Evolutionary conservation across 2,113 vertebrate genomes (phyloP).

Genomic region (Callorhinus ursinus): DNA sequence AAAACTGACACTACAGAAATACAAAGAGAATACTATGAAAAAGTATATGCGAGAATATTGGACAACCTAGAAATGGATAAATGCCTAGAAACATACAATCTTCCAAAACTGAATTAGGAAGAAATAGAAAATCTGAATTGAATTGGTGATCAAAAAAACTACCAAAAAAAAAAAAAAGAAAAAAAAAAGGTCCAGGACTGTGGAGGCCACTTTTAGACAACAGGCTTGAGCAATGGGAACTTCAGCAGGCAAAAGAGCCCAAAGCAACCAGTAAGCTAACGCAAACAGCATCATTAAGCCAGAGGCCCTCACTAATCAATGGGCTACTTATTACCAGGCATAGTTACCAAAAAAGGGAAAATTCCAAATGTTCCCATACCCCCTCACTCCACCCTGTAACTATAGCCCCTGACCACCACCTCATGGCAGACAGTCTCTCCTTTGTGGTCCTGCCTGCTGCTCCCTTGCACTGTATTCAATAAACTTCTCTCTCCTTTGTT

Average conservation of each 20-base stretch:
- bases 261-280: not conserved
- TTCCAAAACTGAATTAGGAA: not conserved
- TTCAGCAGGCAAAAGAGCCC: not conserved
- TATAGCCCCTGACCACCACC: not conserved
- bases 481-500: not conserved
- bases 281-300: not conserved
- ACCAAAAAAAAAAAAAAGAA: not conserved
- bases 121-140: not conserved
- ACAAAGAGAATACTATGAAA: not conserved
- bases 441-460: not conserved
- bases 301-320: not conserved
- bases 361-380: not conserved
- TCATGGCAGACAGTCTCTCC: not conserved
- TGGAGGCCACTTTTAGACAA: not conserved
- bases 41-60: not conserved
- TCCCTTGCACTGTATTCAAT: not conserved
- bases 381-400: not conserved
- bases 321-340: not conserved
- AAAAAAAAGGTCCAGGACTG: not conserved
- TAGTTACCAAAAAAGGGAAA: not conserved
- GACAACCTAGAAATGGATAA: not conserved
- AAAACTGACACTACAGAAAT: not conserved
- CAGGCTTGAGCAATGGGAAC: not conserved
- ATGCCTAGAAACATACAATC: not conserved
- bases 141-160: not conserved